A percentile compares a stretch with the other conserved stretches of the same genome.
These are phyloP conservation scores for Rhynchotus rufescens DNA, from an alignment of 2,797 vertebrate genomes.

Conservation along the genomic window DNA sequence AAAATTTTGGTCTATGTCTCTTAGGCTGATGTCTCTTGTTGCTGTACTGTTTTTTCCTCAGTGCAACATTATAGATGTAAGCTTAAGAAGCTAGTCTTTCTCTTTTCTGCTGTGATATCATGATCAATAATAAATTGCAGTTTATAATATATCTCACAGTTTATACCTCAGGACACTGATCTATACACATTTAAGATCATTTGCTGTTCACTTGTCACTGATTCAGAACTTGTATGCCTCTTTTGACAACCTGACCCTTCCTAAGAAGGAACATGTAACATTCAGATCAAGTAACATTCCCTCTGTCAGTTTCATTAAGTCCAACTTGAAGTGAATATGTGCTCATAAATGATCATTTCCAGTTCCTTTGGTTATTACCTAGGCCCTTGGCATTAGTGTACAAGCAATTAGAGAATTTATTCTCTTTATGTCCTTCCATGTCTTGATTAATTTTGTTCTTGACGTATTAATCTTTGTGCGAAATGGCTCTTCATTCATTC, in stretches of 20 bases:
- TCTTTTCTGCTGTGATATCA: neutral
- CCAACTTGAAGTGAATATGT: constrained; percentile 11
- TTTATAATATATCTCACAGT: constrained; percentile 5
- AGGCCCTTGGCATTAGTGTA: neutral
- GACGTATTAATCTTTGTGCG: constrained; percentile 26
- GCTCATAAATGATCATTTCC: constrained; percentile 20
- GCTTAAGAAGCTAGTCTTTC: neutral
- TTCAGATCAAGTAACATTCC: neutral
- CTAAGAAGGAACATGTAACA: neutral
- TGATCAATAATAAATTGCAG: neutral
- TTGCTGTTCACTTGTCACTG: neutral
- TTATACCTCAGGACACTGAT: neutral
- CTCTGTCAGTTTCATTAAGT: neutral
- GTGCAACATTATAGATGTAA: neutral
- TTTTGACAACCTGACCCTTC: constrained; percentile 11
- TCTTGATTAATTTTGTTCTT: constrained; percentile 38
- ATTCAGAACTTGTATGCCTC: neutral
- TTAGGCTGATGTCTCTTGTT: neutral
- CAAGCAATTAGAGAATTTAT: constrained; percentile 33
- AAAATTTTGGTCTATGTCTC: neutral
- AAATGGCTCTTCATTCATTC: neutral
- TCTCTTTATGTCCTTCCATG: neutral
- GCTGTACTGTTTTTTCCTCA: neutral
- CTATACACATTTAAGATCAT: neutral
- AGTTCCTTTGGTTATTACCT: constrained; percentile 16